These are phyloP conservation scores for Erebia aethiops DNA, from an alignment of 2,888 invertebrate genomes.

Conservation along the genomic window DNA sequence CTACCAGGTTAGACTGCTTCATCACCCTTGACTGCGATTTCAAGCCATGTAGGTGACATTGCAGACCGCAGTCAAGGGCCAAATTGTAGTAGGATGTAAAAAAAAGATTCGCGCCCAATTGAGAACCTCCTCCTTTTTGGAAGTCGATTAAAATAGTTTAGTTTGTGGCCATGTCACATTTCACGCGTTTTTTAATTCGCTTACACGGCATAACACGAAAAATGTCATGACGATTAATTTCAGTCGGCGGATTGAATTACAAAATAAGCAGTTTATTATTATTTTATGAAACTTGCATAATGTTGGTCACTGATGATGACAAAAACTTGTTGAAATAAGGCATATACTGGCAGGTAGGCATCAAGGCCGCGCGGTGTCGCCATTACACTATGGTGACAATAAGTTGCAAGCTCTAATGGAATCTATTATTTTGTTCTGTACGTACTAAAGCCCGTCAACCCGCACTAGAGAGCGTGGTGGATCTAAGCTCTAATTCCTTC, in stretches of 20 bases:
- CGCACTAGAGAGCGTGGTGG: too few species aligned
- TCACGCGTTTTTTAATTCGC: neutral
- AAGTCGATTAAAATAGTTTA: too few species aligned
- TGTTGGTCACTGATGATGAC: slow-evolving; percentile 42
- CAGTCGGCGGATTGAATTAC: slow-evolving; percentile 33
- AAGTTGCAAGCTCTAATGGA: neutral
- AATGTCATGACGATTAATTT: slow-evolving; percentile 22
- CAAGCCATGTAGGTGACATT: too few species aligned
- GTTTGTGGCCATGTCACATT: neutral
- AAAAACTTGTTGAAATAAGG: slow-evolving; percentile 58
- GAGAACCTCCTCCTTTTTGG: too few species aligned
- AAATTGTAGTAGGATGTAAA: too few species aligned
- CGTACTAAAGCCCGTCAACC: too few species aligned
- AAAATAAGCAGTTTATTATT: slow-evolving; percentile 34
- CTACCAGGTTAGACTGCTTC: too few species aligned
- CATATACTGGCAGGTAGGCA: slow-evolving; percentile 42
- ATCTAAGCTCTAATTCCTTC: too few species aligned
- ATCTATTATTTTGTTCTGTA: too few species aligned
- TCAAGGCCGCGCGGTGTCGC: slow-evolving; percentile 58
- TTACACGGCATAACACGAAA: neutral
- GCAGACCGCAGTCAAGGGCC: too few species aligned
- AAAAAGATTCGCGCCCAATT: too few species aligned
- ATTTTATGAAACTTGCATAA: slow-evolving; percentile 40
- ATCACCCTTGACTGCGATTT: too few species aligned
- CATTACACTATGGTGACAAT: slow-evolving; percentile 39